phyloP scores from a whole-genome alignment of 1,140 invertebrate species.

The Euura lappo region DNA sequence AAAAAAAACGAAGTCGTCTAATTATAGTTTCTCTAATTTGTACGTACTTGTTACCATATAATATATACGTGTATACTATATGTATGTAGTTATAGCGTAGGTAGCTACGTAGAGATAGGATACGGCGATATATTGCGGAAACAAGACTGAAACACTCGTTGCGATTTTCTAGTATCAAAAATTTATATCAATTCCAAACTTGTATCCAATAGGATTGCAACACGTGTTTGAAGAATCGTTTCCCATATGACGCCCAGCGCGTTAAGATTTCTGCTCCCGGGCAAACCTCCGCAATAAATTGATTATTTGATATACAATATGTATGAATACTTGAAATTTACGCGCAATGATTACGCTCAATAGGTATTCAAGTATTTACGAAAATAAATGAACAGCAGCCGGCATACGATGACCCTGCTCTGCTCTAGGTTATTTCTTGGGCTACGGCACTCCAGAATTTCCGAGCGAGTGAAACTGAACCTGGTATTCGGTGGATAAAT shows the following conservation, averaged over 20 bases:
- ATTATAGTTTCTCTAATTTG: background rate
- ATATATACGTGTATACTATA: slow-evolving; percentile 56
- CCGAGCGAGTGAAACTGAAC: background rate
- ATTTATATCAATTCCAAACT: background rate
- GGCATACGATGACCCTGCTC: slow-evolving; percentile 30
- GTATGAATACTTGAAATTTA: background rate
- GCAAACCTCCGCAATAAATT: background rate
- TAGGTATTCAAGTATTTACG: slow-evolving; percentile 37
- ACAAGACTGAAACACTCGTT: background rate
- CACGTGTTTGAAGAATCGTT: background rate
- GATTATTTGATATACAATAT: background rate
- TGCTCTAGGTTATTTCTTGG: slow-evolving; percentile 19
- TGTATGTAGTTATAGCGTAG: slow-evolving; percentile 49
- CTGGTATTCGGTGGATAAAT: slow-evolving; percentile 21
- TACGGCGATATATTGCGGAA: too few relatives aligned
- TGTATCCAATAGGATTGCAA: background rate
- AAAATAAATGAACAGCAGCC: slow-evolving; percentile 42
- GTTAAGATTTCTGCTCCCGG: background rate
- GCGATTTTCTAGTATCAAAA: background rate
- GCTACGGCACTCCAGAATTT: slow-evolving; percentile 21
- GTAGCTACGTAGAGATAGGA: background rate
- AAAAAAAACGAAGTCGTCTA: background rate
- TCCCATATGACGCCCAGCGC: background rate
- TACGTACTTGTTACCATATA: slow-evolving; percentile 18
- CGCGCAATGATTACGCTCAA: slow-evolving; percentile 10